Evolutionary conservation across 2,797 vertebrate genomes (phyloP), one percentile per base, ranked within the genome.

Genomic region (Rhinichthys osculus): DNA sequence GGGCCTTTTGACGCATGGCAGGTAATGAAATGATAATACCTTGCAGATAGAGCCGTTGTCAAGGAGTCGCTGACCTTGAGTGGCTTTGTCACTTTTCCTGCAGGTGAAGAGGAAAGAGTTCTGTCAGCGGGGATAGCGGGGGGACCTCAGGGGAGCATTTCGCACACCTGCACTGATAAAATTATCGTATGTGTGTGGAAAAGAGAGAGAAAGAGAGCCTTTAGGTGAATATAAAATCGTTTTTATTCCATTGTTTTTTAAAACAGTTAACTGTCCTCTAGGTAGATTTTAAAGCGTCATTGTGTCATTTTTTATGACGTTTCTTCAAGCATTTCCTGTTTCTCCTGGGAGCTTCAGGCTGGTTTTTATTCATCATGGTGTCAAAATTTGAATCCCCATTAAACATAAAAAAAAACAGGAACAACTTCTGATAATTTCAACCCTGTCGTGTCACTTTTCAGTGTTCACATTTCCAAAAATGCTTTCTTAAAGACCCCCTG

Each of bases 11-110:
- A 93, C 47, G 88, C 89, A 91, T 30, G 74, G 87, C 90, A 92
- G 90, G 91, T 94, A 94, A 94, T 94, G 93, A 94, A 93, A 94
- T 92, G 90, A 94, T 94, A 92, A 93, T 92, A 92, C 91, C 88
- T 91, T 70, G 54, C 89, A 92, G 92, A 93, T 91, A 91, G 90
- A 92, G 79, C 44, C 81, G 89, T 93, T 92, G 94, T 94, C 92
- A 93, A 93, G 93, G 92, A 93, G 93, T 91, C 90, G 85, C 89
- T 93, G 94, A 94, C 94, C 93, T 95, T 94, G 91, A 92, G 92
- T 93, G 88, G 85, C 69, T 84, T 73, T 42, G 77, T 84, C 62
- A 59, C 77, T 57, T 62, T 80, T 84, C 35, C 67, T 67, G 50
- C 74, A 71, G 82, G 85, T 78, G 72, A 84, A 83, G 67, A 73